Base-by-base conservation (phyloP, 2,797 vertebrate genomes). In the Oreochromis grahami region DNA sequence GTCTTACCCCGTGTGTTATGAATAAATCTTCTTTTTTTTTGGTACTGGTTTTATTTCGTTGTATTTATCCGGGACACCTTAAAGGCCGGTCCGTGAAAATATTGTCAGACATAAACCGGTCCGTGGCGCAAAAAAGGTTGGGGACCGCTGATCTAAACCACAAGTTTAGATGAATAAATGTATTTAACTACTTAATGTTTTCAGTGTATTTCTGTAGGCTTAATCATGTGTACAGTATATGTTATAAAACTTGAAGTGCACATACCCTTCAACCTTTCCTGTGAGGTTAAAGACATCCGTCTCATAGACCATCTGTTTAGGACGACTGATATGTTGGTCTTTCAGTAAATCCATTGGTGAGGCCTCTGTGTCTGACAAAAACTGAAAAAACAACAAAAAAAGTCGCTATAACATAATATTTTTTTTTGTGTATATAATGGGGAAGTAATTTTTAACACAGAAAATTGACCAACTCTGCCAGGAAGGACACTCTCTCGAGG, bases 401-500 rank as follows among this genome's bases (percentile, higher is more conserved):
- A 13, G 19, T 74, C 11, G 78, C 4, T 19, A 79, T 5, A 65
- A 6, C 3, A 48, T 6, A 78, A 38, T 32, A 15, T 36, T 34
- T 68, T 41, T 41, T 41, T 41, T 9, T 15, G 13, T 26, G 19
- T 10, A 3, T 29, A 48, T 48, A 72, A 29, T 36, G 9, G 15
- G 15, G 19, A 6, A 24, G 9, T n/a, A n/a, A 11, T 41, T 19
- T 43, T 79, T n/a, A 74, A 74, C 43, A 50, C 15, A 26, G 4
- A 60, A 81, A 34, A 19, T 52, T 0, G 56, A 84, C 91, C 2
- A 96, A 99, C 98, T 78, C 86, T 97, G 78, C 92, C 95, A 88
- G 97, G 97, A 70, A 97, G 91, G 11, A 97, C 93, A 84, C 98
- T 99, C 76, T 97, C 97, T n/a, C 98, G 95, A 60, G 98, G 97